phyloP scores from a whole-genome alignment of 2,113 vertebrate genomes.

The Cairina moschata region DNA sequence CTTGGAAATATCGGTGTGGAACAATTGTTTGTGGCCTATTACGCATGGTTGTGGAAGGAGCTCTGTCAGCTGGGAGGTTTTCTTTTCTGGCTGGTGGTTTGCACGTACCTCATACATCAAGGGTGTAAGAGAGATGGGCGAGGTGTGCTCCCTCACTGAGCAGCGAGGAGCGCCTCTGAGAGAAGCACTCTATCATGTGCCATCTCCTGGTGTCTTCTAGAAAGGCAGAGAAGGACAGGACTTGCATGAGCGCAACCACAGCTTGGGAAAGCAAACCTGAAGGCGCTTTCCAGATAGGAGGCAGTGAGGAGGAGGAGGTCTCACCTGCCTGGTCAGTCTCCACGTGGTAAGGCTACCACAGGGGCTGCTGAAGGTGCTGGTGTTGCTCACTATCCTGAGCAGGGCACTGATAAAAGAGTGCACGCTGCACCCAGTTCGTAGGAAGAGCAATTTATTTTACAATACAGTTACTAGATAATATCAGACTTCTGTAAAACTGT shows the following conservation, averaged over 20 bases:
- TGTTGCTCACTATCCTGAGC: not conserved
- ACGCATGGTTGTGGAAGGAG: not conserved
- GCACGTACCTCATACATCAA: not conserved
- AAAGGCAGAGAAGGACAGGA: not conserved
- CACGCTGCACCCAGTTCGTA: not conserved
- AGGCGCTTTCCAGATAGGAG: not conserved
- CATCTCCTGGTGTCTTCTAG: not conserved
- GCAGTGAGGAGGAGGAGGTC: not conserved
- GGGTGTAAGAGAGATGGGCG: not conserved
- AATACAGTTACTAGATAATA: slow-evolving; percentile 21
- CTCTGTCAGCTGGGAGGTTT: not conserved
- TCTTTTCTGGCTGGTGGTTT: not conserved
- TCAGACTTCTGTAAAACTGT: slow-evolving; percentile 58
- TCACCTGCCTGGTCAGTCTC: not conserved
- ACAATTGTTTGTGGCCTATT: not conserved
- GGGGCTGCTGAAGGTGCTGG: not conserved
- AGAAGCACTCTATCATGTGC: not conserved
- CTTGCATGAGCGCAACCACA: not conserved
- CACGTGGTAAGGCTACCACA: not conserved
- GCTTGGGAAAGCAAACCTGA: not conserved
- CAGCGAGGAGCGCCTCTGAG: not conserved
- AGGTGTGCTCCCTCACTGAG: not conserved
- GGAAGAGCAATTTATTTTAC: not conserved
- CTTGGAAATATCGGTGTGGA: not conserved
- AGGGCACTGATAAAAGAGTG: not conserved